A percentile compares a stretch with the other conserved stretches of the same genome.
These are phyloP conservation scores for Drosophila antonietae DNA, from an alignment of 2,888 invertebrate species.

Conservation along the genomic window DNA sequence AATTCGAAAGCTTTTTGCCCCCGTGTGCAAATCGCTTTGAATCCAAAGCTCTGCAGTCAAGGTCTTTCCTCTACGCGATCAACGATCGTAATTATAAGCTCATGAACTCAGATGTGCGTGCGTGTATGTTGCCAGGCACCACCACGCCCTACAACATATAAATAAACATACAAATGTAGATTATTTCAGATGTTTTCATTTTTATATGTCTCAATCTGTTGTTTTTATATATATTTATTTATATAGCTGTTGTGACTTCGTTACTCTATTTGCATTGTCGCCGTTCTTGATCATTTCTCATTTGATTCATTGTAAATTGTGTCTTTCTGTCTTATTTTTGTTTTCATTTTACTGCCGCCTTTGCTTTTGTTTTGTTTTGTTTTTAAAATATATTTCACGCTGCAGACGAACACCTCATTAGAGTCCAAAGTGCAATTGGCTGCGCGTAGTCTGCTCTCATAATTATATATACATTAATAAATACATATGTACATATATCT, in stretches of 20 bases:
- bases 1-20: slow-evolving; percentile 46
- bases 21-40: slow-evolving; percentile 33
- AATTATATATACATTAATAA: background rate
- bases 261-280: slow-evolving; percentile 21
- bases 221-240: background rate
- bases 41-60: slow-evolving; percentile 61
- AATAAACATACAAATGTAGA: background rate
- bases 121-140: slow-evolving; percentile 45
- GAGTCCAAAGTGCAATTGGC: slow-evolving; percentile 56
- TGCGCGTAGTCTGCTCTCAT: slow-evolving; percentile 7
- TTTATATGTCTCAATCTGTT: slow-evolving; percentile 4
- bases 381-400: slow-evolving; percentile 32
- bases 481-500: background rate
- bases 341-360: slow-evolving; percentile 21
- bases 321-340: slow-evolving; percentile 13
- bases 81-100: slow-evolving; percentile 46
- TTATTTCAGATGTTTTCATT: background rate
- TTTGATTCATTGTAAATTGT: slow-evolving; percentile 32
- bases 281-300: slow-evolving; percentile 24
- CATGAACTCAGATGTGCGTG: slow-evolving; percentile 8
- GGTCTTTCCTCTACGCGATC: slow-evolving; percentile 39
- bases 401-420: slow-evolving; percentile 26
- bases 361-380: slow-evolving; percentile 27
- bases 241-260: slow-evolving; percentile 18
- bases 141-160: slow-evolving; percentile 15